Evolutionary conservation across 2,113 vertebrate genomes (phyloP).

Genomic region (Phaetusa simplex): DNA sequence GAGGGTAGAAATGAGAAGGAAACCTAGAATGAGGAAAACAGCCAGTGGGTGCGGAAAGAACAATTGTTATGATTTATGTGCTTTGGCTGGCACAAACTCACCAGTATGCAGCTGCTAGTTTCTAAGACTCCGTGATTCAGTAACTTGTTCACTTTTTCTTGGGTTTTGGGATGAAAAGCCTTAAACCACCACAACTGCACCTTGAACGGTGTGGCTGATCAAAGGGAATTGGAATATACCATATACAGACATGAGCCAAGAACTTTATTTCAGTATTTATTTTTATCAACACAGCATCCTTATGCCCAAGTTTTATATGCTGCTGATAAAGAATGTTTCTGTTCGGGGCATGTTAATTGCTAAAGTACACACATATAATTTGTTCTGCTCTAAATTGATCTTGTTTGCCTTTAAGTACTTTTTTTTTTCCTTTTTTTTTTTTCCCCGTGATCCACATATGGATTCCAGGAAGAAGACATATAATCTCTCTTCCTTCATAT

Average conservation of each 20-base stretch:
- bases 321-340: not conserved
- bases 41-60: not conserved
- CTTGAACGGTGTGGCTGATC: not conserved
- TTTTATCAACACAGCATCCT: not conserved
- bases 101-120: not conserved
- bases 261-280: not conserved
- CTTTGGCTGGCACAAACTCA: not conserved
- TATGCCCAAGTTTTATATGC: not conserved
- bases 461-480: not conserved
- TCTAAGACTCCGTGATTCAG: not conserved
- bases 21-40: not conserved
- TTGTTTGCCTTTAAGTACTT: not conserved
- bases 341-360: not conserved
- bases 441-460: rapidly evolving
- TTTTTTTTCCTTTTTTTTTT: rapidly evolving
- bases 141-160: not conserved
- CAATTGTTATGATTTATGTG: not conserved
- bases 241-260: not conserved
- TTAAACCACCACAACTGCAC: not conserved
- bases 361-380: not conserved
- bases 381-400: not conserved
- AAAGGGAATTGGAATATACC: not conserved
- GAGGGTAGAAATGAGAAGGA: not conserved
- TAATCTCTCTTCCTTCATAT: not conserved
- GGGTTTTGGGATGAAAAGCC: not conserved